Conservation (phyloP, 35 echinoderm and acorn worm species). For the Apostichopus parvimensis region DNA sequence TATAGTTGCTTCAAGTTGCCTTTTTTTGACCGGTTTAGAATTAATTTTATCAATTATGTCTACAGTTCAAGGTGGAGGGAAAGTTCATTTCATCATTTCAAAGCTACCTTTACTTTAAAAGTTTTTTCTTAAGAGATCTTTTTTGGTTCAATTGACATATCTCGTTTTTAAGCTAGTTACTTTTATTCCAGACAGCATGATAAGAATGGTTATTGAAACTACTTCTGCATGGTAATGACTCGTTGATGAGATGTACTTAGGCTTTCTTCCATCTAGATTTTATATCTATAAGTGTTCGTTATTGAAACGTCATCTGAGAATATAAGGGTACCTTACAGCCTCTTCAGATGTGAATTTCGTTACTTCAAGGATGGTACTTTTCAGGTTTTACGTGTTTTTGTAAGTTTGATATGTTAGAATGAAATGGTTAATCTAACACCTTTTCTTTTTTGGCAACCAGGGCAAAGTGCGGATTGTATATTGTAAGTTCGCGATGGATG, state of each 20-base stretch:
- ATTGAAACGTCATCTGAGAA: not conserved
- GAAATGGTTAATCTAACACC: not conserved
- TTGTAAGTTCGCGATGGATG: too few relatives aligned
- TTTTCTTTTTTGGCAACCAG: not conserved
- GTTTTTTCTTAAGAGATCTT: too few relatives aligned
- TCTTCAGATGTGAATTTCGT: not conserved
- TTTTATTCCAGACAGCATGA: not conserved
- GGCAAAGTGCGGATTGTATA: too few relatives aligned
- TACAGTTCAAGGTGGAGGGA: too few relatives aligned
- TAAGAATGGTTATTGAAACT: not conserved
- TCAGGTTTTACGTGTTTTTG: not conserved
- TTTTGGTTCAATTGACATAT: not conserved
- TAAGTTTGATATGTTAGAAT: not conserved
- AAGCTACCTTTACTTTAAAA: too few relatives aligned
- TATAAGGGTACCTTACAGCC: not conserved
- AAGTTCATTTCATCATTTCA: too few relatives aligned
- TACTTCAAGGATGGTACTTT: not conserved
- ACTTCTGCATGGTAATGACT: slow-evolving; percentile 22
- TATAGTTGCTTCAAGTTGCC: too few relatives aligned
- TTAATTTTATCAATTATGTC: too few relatives aligned
- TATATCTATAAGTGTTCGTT: not conserved
- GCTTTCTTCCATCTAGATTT: not conserved
- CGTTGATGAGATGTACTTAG: not conserved
- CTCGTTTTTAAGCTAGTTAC: not conserved
- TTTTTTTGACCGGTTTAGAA: too few relatives aligned